phyloP scores from a whole-genome alignment of 2,797 vertebrate genomes.

The Amniataba percoides region DNA sequence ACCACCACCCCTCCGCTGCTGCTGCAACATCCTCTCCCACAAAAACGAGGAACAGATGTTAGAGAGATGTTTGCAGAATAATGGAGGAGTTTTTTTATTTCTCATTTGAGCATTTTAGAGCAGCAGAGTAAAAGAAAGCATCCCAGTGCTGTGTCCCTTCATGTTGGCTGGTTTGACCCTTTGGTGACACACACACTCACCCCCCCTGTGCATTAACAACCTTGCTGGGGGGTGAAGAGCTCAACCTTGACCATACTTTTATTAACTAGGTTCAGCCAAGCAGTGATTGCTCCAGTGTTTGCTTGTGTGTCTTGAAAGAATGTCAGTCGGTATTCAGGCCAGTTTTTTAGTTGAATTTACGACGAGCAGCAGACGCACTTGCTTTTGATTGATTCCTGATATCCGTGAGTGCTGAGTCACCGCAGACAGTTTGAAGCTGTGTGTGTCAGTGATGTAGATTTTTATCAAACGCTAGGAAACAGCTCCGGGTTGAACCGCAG shows the following conservation, averaged over 20 bases:
- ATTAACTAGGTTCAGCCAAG: not conserved
- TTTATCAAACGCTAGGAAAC: not conserved
- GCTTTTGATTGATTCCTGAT: not conserved
- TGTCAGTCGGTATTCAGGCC: not conserved
- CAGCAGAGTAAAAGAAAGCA: constrained; percentile 23
- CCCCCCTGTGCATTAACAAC: not conserved
- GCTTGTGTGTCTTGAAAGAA: not conserved
- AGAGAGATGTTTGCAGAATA: constrained; percentile 72
- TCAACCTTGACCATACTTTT: not conserved
- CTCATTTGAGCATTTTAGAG: constrained; percentile 30
- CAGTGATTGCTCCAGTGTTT: not conserved
- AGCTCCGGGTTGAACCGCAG: not conserved
- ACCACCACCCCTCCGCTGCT: constrained; percentile 8
- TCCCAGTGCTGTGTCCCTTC: constrained; percentile 28
- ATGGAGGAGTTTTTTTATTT: constrained; percentile 39
- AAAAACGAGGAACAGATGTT: constrained; percentile 85
- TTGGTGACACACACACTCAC: not conserved
- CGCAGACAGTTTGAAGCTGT: constrained; percentile 19
- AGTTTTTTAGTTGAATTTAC: not conserved
- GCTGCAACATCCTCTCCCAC: constrained; percentile 78
- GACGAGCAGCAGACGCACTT: constrained; percentile 2
- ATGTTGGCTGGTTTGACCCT: constrained; percentile 2
- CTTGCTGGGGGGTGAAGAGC: not conserved
- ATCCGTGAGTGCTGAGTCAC: constrained; percentile 20
- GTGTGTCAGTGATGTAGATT: constrained; percentile 3